Conservation (phyloP, 2,797 vertebrate species). For the Danionella dracula region DNA sequence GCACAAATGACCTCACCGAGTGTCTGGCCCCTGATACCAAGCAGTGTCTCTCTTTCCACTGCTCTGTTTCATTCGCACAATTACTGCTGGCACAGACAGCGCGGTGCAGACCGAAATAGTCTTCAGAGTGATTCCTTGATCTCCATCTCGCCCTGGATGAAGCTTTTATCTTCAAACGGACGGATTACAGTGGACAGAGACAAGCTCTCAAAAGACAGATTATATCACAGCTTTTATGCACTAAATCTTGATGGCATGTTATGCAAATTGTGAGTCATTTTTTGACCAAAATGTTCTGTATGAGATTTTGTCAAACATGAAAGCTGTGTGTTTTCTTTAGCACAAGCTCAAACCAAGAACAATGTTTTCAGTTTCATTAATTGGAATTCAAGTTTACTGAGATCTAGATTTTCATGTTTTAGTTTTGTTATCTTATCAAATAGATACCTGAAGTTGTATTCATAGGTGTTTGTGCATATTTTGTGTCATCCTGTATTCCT, state of each 20-base stretch:
- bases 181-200: background rate
- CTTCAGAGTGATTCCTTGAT: conserved; percentile 16
- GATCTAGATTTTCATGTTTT: too few species aligned
- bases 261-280: background rate
- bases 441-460: too few species aligned
- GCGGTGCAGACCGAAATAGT: conserved; percentile 16
- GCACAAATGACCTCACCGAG: conserved; percentile 36
- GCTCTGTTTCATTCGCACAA: conserved; percentile 28
- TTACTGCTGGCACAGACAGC: conserved; percentile 6
- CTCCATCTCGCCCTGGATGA: conserved; percentile 16
- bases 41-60: conserved; percentile 16
- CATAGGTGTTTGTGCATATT: too few species aligned
- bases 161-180: background rate
- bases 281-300: too few species aligned
- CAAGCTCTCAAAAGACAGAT: background rate
- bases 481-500: too few species aligned
- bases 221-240: conserved; percentile 1
- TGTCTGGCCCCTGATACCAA: background rate
- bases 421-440: too few species aligned
- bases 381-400: too few species aligned
- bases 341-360: too few species aligned
- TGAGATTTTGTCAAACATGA: too few species aligned
- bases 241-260: background rate
- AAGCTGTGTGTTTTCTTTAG: too few species aligned
- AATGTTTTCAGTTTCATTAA: too few species aligned